Percentiles rank a stretch among this genome's conserved stretches.
These are phyloP conservation scores for Cavia aperea DNA, from an alignment of 2,113 vertebrate genomes.

Conservation along the genomic window DNA sequence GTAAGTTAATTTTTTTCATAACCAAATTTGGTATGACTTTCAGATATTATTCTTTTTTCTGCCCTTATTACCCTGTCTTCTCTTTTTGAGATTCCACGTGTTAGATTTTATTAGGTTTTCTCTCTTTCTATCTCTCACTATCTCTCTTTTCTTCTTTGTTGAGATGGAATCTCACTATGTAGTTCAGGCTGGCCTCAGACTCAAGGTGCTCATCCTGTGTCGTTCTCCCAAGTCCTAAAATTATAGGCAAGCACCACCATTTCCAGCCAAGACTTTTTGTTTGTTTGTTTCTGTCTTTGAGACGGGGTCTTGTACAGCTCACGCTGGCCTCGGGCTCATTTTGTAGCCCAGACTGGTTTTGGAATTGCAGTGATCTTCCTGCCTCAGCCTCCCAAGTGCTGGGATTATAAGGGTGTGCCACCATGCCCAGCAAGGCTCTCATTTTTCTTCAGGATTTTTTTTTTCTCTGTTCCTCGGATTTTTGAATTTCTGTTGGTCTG, in stretches of 20 bases:
- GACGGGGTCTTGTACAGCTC: background rate
- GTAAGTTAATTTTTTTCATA: conserved; percentile 8
- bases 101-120: background rate
- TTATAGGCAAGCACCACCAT: background rate
- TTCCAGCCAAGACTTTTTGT: background rate
- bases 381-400: background rate
- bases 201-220: background rate
- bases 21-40: background rate
- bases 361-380: background rate
- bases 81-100: background rate
- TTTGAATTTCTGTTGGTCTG: background rate
- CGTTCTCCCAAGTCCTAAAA: background rate
- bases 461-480: background rate
- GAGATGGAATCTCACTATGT: background rate
- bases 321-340: background rate
- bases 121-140: background rate
- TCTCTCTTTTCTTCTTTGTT: background rate
- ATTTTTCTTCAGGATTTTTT: conserved; percentile 1
- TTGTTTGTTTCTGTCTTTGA: background rate
- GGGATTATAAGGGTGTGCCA: background rate
- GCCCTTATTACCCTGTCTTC: background rate
- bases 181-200: background rate
- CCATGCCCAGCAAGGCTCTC: background rate
- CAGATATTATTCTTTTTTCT: conserved; percentile 1
- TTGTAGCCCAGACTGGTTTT: too few species aligned